These are phyloP conservation scores for Acropora yongei DNA, from an alignment of 64 coral and sea anemone species.

Conservation along the genomic window DNA sequence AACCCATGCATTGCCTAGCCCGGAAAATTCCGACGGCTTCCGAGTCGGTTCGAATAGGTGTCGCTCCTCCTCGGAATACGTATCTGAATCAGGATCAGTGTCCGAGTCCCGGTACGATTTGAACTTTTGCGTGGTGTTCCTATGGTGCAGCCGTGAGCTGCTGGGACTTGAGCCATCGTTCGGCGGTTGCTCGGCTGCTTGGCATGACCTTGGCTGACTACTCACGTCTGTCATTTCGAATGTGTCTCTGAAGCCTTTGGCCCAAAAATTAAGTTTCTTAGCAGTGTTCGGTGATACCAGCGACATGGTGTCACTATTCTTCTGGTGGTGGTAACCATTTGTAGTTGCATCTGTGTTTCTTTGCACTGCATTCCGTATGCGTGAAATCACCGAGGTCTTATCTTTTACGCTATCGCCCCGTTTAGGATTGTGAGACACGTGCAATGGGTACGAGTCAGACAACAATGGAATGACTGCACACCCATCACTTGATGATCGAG, in stretches of 20 bases:
- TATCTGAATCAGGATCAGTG: conserved; percentile 82
- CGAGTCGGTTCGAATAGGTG: conserved; percentile 56
- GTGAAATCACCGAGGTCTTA: conserved; percentile 5
- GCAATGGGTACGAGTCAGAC: conserved; percentile 79
- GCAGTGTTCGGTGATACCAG: conserved; percentile 82
- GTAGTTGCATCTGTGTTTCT: not conserved
- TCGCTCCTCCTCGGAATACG: conserved; percentile 83
- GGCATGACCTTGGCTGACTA: not conserved
- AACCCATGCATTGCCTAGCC: conserved; percentile 78
- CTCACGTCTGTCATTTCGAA: conserved; percentile 62
- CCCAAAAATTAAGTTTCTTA: conserved; percentile 83
- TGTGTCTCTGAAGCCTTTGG: conserved; percentile 27
- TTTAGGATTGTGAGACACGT: conserved; percentile 77
- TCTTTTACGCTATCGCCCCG: conserved; percentile 21
- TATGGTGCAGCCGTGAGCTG: not conserved
- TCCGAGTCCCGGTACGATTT: conserved; percentile 85
- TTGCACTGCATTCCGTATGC: not conserved
- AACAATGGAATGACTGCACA: conserved; percentile 76
- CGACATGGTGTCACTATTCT: conserved; percentile 56
- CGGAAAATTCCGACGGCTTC: conserved; percentile 23
- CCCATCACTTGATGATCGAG: conserved; percentile 83
- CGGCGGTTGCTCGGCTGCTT: not conserved
- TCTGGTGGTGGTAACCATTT: not conserved
- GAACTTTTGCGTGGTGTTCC: conserved; percentile 63
- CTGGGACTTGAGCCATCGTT: conserved; percentile 6